phyloP scores from a whole-genome alignment of 2,888 invertebrate genomes.

The Zygogramma bicolorata region DNA sequence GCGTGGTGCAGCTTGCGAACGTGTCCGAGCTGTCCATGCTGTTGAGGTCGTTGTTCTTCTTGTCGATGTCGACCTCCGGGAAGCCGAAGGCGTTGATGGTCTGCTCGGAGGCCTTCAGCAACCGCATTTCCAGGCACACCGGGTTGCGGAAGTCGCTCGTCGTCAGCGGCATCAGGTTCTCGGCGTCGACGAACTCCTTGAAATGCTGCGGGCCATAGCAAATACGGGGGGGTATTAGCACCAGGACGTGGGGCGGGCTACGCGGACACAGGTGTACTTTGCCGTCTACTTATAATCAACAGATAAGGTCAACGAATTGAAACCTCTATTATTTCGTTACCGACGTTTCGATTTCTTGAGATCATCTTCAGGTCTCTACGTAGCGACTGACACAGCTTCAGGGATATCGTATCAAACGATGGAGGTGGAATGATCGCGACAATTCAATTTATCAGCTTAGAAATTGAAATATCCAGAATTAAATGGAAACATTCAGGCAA shows the following conservation, averaged over 20 bases:
- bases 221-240: neutral
- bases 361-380: too few species aligned
- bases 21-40: slow-evolving; percentile 88
- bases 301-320: too few species aligned
- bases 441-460: too few species aligned
- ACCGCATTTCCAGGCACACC: slow-evolving; percentile 84
- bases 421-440: too few species aligned
- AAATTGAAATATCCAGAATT: too few species aligned
- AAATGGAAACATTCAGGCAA: too few species aligned
- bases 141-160: slow-evolving; percentile 88
- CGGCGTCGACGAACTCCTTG: slow-evolving; percentile 92
- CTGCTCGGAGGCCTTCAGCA: slow-evolving; percentile 64
- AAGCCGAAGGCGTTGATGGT: slow-evolving; percentile 40
- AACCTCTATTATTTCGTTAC: too few species aligned
- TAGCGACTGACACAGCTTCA: too few species aligned
- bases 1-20: slow-evolving; percentile 96
- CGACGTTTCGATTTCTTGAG: too few species aligned
- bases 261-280: neutral
- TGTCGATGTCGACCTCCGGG: slow-evolving; percentile 52
- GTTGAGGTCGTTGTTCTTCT: slow-evolving; percentile 68
- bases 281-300: too few species aligned
- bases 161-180: slow-evolving; percentile 87
- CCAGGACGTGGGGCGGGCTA: too few species aligned
- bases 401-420: too few species aligned
- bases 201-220: slow-evolving; percentile 83